phyloP scores from a whole-genome alignment of 2,113 vertebrate species.

The Otolemur garnettii region DNA sequence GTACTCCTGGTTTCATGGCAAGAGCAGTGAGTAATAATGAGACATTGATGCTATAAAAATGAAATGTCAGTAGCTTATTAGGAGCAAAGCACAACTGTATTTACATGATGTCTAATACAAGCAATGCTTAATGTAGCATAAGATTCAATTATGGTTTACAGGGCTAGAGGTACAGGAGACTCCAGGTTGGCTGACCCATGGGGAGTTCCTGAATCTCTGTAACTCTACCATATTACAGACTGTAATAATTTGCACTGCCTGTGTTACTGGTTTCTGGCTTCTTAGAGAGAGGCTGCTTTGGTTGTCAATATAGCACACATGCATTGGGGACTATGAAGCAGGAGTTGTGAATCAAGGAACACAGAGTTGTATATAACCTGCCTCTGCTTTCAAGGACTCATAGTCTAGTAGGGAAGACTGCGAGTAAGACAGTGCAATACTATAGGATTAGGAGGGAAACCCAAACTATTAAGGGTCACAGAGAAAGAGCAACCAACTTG shows the following conservation, averaged over 20 bases:
- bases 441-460: neutral
- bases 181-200: constrained; percentile 80
- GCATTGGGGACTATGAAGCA: no score
- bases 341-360: neutral
- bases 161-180: constrained; percentile 77
- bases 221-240: constrained; percentile 79
- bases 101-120: constrained; percentile 64
- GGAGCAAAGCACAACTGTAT: constrained; percentile 41
- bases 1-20: neutral
- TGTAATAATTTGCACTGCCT: constrained; percentile 78
- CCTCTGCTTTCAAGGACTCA: neutral
- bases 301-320: neutral
- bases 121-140: constrained; percentile 75
- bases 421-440: neutral
- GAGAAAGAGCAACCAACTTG: neutral
- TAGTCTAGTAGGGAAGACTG: neutral
- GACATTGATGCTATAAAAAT: neutral
- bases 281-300: constrained; percentile 74
- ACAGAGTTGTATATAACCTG: neutral
- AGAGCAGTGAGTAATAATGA: neutral
- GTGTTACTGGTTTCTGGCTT: constrained; percentile 78
- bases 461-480: no score
- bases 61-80: neutral
- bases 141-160: constrained; percentile 83
- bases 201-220: constrained; percentile 84